Evolutionary conservation across 2,797 vertebrate genomes (phyloP).

Genomic region (Enteromius anoplus): DNA sequence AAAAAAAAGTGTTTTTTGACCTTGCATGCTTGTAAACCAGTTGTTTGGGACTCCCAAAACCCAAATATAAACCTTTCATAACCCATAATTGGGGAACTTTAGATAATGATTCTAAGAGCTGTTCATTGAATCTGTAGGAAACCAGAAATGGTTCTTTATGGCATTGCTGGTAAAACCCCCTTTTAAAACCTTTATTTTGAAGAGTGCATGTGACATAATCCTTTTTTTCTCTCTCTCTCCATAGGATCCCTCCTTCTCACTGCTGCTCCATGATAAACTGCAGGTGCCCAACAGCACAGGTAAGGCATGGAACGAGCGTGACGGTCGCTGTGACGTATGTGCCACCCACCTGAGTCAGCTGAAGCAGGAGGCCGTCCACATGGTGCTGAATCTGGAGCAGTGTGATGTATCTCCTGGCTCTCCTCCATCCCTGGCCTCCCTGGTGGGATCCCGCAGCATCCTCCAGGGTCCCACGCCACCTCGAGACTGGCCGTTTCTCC

Average conservation of each 20-base stretch:
- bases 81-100: too few species aligned
- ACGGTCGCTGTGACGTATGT: constrained; percentile 94
- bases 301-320: constrained; percentile 93
- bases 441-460: constrained; percentile 71
- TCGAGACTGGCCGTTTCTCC: constrained; percentile 81
- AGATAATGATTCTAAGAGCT: background rate
- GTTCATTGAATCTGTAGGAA: background rate
- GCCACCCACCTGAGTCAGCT: constrained; percentile 93
- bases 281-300: constrained; percentile 92
- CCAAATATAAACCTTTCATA: too few species aligned
- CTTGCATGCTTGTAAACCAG: too few species aligned
- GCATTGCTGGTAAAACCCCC: background rate
- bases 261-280: constrained; percentile 93
- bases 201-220: background rate
- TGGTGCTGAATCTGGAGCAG: constrained; percentile 91
- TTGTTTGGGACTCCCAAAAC: too few species aligned
- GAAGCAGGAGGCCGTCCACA: constrained; percentile 95
- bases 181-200: background rate
- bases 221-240: background rate
- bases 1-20: too few species aligned
- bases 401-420: constrained; percentile 88
- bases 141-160: background rate
- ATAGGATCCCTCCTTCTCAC: constrained; percentile 90
- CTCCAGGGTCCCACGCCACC: constrained; percentile 71
- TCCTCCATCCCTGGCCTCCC: constrained; percentile 74